Percentiles rank a stretch among this genome's conserved stretches.
phyloP scores from a whole-genome alignment of 2,113 vertebrate genomes.

The Tichodroma muraria region DNA sequence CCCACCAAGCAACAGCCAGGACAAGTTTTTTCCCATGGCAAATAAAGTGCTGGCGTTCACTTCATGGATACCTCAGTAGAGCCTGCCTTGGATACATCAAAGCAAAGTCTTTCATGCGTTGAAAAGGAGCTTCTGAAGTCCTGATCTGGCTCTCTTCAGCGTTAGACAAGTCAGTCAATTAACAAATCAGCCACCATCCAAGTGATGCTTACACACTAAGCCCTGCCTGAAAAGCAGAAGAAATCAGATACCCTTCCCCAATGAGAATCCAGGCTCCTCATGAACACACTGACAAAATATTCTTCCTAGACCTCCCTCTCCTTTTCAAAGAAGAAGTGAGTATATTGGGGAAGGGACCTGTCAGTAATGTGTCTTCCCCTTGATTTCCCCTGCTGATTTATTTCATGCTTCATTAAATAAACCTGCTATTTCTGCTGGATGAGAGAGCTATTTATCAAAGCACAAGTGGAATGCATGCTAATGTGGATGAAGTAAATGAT shows the following conservation, averaged over 20 bases:
- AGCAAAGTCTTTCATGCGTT: background rate
- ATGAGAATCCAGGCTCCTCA: background rate
- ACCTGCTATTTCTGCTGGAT: constrained; percentile 16
- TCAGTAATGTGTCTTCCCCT: background rate
- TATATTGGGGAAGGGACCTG: background rate
- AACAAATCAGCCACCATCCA: background rate
- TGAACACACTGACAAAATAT: background rate
- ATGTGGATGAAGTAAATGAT: constrained; percentile 11
- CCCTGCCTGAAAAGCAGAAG: background rate
- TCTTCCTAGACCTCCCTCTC: background rate
- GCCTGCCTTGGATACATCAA: background rate
- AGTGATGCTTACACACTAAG: background rate
- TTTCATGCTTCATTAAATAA: constrained; percentile 23
- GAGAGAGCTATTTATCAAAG: constrained; percentile 16
- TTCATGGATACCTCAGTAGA: background rate
- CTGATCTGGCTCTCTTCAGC: background rate
- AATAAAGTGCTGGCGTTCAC: background rate
- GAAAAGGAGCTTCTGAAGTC: background rate
- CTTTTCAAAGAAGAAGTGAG: background rate
- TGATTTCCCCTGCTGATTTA: background rate
- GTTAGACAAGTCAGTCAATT: background rate
- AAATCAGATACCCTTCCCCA: background rate
- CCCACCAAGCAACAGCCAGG: background rate
- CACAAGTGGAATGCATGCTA: constrained; percentile 27
- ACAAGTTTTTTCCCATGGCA: background rate